These are phyloP conservation scores for Harpagus bidentatus DNA, from an alignment of 2,113 vertebrate species.

Conservation along the genomic window DNA sequence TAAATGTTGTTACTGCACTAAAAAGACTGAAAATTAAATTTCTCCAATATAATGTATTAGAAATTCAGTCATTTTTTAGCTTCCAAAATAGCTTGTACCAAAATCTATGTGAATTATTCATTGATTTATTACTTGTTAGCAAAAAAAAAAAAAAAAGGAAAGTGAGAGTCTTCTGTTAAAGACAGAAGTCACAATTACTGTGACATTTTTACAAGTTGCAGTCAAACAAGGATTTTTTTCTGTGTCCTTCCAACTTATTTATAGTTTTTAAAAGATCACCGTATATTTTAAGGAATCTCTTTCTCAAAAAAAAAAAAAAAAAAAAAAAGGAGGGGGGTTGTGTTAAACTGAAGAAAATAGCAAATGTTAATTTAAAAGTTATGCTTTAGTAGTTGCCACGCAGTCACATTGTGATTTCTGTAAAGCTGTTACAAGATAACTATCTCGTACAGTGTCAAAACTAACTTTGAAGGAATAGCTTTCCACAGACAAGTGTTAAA, in stretches of 20 bases:
- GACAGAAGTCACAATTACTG: background rate
- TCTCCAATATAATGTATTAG: fast-evolving
- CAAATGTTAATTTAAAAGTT: background rate
- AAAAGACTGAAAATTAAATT: background rate
- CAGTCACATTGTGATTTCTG: background rate
- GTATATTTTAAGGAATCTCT: background rate
- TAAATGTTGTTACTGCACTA: background rate
- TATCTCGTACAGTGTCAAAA: background rate
- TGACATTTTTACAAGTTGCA: background rate
- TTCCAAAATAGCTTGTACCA: background rate
- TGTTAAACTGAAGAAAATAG: background rate
- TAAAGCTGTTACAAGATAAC: background rate
- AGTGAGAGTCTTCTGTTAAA: background rate
- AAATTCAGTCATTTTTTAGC: background rate
- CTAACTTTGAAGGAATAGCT: background rate
- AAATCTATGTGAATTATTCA: background rate
- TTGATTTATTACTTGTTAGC: background rate
- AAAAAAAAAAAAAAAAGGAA: background rate
- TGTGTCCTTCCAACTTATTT: background rate
- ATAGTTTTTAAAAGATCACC: background rate
- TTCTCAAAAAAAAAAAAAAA: background rate
- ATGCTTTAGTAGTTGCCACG: background rate
- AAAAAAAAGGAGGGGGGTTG: fast-evolving
- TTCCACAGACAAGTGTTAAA: background rate
- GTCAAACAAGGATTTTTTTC: conserved; percentile 5